Evolutionary conservation across 2,113 vertebrate genomes (phyloP), one percentile per base, ranked within the genome.

Genomic region (Lamprotornis superbus): DNA sequence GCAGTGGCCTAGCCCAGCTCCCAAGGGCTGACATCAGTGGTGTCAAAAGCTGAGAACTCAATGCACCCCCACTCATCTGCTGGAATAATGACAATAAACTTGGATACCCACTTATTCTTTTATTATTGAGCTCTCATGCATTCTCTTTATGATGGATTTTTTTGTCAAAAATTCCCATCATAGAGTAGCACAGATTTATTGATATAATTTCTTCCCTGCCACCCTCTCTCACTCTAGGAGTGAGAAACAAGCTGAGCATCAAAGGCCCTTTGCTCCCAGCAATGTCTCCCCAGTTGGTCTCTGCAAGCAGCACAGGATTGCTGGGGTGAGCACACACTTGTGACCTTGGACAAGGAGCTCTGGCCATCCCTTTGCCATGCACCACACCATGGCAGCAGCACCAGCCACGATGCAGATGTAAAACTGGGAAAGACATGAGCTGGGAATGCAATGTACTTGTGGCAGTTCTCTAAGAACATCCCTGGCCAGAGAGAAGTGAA

Each of bases 341-440:
- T 69, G 80, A 18, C 37, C 59, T 44, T 49, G 44, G 44, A 28
- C n/a, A 65, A 60, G 65, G 25, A 79, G 44, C 22, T 68, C 70
- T 90, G 83, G 7, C 7, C 4, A 1, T 17, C n/a, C 27, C 24
- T 56, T 60, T 35, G 49, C 24, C n/a, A 1, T 7, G 49, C 40
- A 44, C 11, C 30, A 64, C 53, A 22, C 15, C 14, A 15, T 9
- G 28, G 63, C 52, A 82, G 70, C 46, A 76, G 33, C 23, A 30
- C 10, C 33, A 16, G 25, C 7, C 8, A 37, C 0, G 0, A 2
- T 7, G 39, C 1, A 2, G n/a, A 5, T 1, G 1, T 9, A 64
- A 64, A 83, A 19, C 28, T 35, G 55, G 63, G 56, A 23, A 71
- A 69, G 59, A 83, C 25, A 50, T 27, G 42, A 88, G 10, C 28